These are phyloP conservation scores for Syngnathus typhle DNA, from an alignment of 2,113 vertebrate genomes.

Conservation along the genomic window DNA sequence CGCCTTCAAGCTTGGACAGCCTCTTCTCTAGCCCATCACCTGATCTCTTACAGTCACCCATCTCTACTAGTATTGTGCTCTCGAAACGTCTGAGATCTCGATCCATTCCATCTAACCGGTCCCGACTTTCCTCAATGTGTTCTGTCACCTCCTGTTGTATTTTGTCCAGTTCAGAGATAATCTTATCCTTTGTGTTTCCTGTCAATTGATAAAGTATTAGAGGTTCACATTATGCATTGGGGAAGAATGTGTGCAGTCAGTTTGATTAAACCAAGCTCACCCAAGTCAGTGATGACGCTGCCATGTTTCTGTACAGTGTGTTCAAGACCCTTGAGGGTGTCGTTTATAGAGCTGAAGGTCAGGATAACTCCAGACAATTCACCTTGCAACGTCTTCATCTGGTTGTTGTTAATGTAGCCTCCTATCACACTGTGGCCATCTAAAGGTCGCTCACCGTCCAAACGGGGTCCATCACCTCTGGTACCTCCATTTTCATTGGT, in stretches of 20 bases:
- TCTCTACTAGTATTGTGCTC: slow-evolving; percentile 63
- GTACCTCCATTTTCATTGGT: slow-evolving; percentile 9
- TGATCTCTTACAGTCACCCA: slow-evolving; percentile 66
- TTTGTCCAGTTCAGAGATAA: slow-evolving; percentile 86
- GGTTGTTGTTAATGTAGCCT: slow-evolving; percentile 66
- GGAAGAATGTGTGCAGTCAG: background rate
- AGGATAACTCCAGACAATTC: slow-evolving; percentile 78
- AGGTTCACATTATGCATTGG: background rate
- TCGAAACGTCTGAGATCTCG: slow-evolving; percentile 64
- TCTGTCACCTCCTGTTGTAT: slow-evolving; percentile 80
- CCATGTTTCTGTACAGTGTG: slow-evolving; percentile 80
- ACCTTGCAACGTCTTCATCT: slow-evolving; percentile 78
- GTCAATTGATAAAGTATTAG: background rate
- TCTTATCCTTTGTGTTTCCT: slow-evolving; percentile 81
- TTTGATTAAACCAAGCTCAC: slow-evolving; percentile 17
- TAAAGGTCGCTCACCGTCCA: slow-evolving; percentile 70
- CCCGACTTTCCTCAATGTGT: slow-evolving; percentile 74
- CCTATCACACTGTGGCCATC: slow-evolving; percentile 84
- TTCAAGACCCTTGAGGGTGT: slow-evolving; percentile 81
- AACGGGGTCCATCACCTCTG: slow-evolving; percentile 10
- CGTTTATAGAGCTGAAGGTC: slow-evolving; percentile 82
- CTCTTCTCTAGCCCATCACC: slow-evolving; percentile 77
- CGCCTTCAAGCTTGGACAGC: slow-evolving; percentile 81
- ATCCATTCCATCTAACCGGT: slow-evolving; percentile 69
- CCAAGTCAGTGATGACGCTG: slow-evolving; percentile 77